Evolutionary conservation across 2,888 invertebrate species (phyloP), one percentile per base, ranked within the genome.

Genomic region (Patella ulyssiponensis): DNA sequence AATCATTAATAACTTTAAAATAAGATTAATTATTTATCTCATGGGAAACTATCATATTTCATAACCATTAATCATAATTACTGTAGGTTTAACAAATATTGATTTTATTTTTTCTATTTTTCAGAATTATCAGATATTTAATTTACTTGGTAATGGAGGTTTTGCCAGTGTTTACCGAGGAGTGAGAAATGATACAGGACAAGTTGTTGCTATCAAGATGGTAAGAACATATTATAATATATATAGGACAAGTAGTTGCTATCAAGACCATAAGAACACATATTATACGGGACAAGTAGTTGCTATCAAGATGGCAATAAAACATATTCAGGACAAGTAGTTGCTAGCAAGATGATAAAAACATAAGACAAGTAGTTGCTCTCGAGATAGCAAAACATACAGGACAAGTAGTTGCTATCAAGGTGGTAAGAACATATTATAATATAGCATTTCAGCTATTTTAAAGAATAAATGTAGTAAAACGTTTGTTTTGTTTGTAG

Each of bases 121-220:
- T 64, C 83, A 92, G 90, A 90, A 91, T 87, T 98, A 97, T 93
- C 95, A 97, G 93, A 95, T 97, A 87, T 93, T 95, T 84, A 95
- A 96, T 93, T 94, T 96, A 90, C 93, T 98, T 85, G 98, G 98
- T 51, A 96, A 96, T 93, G 98, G 98, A 77, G 98, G 97, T 75
- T 98, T 98, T 93, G 98, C 97, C 73, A 95, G 95, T 90, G 98
- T 98, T 23, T 97, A 97, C 92, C 94, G 95, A 90, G 97, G 96
- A 92, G 94, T 93, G 94, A 96, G 96, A 91, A 93, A 94, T 71
- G 94, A 93, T 88, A 95, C 95, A 78, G 94, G 95, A 72, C 92
- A 94, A 89, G 95, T 96, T 93, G 97, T 98, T 85, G 98, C 98
- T 80, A 96, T 98, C 90, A 98, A 98, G 94, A 97, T 97, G 96